Evolutionary conservation across 2,797 vertebrate genomes (phyloP).

Genomic region (Aeoliscus strigatus): DNA sequence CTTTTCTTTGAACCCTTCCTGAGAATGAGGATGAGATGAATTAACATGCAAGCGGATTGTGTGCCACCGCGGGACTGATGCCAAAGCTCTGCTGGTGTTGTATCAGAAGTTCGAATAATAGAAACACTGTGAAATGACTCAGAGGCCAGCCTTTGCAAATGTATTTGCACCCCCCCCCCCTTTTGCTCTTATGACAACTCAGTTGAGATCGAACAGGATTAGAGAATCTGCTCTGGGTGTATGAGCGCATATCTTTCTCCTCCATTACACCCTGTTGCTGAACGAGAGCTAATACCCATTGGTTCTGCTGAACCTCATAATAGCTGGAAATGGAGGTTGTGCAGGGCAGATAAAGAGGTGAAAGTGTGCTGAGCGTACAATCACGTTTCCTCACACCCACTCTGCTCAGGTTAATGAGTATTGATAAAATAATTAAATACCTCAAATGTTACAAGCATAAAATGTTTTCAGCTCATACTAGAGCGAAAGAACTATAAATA

Average conservation of each 20-base stretch:
- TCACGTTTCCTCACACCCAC: too few species aligned
- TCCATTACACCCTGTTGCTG: not conserved
- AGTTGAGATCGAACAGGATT: not conserved
- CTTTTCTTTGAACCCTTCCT: conserved; percentile 60
- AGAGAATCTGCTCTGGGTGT: not conserved
- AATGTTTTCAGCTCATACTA: too few species aligned
- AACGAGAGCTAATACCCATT: not conserved
- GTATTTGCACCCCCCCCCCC: too few species aligned
- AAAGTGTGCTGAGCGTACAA: too few species aligned
- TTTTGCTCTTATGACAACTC: too few species aligned
- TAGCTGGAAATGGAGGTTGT: too few species aligned
- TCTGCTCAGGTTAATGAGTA: too few species aligned
- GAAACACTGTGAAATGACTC: not conserved
- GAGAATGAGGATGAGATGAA: conserved; percentile 48
- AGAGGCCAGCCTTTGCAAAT: not conserved
- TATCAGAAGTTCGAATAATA: conserved; percentile 6
- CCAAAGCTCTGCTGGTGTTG: conserved; percentile 2
- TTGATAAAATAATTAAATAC: too few species aligned
- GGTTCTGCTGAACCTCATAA: conserved; percentile 9
- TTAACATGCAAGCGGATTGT: conserved; percentile 32
- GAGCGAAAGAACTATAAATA: too few species aligned
- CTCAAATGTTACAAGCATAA: too few species aligned
- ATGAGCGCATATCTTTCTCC: not conserved
- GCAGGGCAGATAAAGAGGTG: too few species aligned
- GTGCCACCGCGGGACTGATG: conserved; percentile 10